These are phyloP conservation scores for Dromas ardeola DNA, from an alignment of 2,113 vertebrate species.

Conservation along the genomic window DNA sequence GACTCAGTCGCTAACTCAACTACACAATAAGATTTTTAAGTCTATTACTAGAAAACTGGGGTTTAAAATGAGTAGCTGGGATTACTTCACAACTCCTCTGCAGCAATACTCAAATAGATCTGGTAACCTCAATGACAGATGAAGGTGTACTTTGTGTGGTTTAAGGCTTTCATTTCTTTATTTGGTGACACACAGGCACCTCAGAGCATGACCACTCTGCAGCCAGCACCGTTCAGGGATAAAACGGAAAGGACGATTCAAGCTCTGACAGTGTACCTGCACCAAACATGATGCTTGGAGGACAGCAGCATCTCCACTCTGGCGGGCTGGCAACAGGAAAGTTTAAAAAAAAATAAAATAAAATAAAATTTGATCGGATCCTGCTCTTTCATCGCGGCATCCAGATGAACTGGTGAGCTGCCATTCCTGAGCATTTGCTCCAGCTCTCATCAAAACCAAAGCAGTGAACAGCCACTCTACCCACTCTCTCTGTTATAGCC, in stretches of 20 bases:
- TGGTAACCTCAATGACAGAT: not conserved
- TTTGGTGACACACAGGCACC: not conserved
- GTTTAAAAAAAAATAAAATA: not conserved
- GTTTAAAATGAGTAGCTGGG: conserved; percentile 28
- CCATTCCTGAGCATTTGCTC: not conserved
- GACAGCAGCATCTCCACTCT: not conserved
- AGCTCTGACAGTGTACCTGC: not conserved
- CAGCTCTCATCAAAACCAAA: not conserved
- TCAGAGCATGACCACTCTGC: not conserved
- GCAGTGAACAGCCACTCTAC: not conserved
- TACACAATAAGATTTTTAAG: conserved; percentile 37
- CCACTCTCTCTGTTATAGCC: fast-evolving
- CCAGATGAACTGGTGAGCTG: not conserved
- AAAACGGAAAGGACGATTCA: not conserved
- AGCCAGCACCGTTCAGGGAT: not conserved
- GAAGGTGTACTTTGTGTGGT: fast-evolving
- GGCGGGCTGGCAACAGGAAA: fast-evolving
- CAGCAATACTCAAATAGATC: not conserved
- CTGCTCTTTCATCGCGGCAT: not conserved
- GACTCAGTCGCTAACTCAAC: conserved; percentile 23
- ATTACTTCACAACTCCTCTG: not conserved
- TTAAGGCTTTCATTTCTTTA: not conserved
- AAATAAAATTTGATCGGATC: not conserved
- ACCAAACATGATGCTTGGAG: not conserved
- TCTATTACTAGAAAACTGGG: not conserved